phyloP scores from a whole-genome alignment of 2,113 vertebrate species.

The Geococcyx californianus region DNA sequence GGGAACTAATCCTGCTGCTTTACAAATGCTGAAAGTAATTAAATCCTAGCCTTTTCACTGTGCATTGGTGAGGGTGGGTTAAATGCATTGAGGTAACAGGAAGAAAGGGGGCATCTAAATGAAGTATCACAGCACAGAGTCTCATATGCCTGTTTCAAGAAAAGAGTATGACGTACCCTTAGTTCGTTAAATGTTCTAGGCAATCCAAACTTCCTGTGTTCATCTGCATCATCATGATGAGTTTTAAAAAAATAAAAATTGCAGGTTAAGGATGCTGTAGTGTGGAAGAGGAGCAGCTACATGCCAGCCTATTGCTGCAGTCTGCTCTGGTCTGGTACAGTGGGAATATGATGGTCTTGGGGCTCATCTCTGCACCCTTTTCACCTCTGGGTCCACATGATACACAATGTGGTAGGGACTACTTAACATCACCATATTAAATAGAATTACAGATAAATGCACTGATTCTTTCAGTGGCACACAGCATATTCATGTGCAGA shows the following conservation, averaged over 20 bases:
- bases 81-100: neutral
- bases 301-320: neutral
- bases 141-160: neutral
- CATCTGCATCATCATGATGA: neutral
- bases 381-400: neutral
- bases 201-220: neutral
- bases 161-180: neutral
- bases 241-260: neutral
- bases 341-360: neutral
- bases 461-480: fast-evolving
- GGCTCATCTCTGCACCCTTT: neutral
- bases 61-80: neutral
- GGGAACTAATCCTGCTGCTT: neutral
- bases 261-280: neutral
- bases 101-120: neutral
- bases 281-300: neutral
- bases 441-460: neutral
- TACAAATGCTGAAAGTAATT: neutral
- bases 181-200: neutral
- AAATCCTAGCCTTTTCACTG: neutral
- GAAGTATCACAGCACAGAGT: fast-evolving
- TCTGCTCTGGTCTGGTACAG: neutral
- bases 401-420: neutral
- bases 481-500: neutral
- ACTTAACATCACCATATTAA: neutral